Evolutionary conservation across 2,797 vertebrate genomes (phyloP).

Genomic region (Cygnus olor): DNA sequence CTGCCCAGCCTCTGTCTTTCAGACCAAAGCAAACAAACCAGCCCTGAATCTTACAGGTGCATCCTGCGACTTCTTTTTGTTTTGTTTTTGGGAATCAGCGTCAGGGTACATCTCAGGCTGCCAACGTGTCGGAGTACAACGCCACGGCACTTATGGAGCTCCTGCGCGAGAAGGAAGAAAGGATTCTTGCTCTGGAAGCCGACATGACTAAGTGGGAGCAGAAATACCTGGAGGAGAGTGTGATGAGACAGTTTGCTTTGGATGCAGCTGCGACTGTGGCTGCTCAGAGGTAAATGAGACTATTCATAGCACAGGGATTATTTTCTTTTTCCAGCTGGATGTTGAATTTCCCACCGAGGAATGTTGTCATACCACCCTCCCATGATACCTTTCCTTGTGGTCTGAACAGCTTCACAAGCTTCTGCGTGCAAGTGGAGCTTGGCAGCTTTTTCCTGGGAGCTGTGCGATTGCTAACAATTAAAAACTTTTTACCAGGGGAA

Average conservation of each 20-base stretch:
- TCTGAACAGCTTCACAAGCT: not conserved
- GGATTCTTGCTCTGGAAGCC: constrained; percentile 95
- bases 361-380: constrained; percentile 15
- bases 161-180: constrained; percentile 94
- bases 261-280: constrained; percentile 95
- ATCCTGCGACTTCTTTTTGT: not conserved
- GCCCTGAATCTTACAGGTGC: not conserved
- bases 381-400: not conserved
- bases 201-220: constrained; percentile 99
- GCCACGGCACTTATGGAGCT: constrained; percentile 92
- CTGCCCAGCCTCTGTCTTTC: not conserved
- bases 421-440: not conserved
- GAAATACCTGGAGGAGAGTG: constrained; percentile 97
- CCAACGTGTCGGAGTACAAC: constrained; percentile 86
- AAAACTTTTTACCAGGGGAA: not conserved
- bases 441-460: constrained; percentile 38
- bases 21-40: not conserved
- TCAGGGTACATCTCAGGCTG: constrained; percentile 86
- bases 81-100: constrained; percentile 78
- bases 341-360: constrained; percentile 2
- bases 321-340: constrained; percentile 45
- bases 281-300: constrained; percentile 88
- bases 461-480: constrained; percentile 13
- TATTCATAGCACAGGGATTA: constrained; percentile 1
- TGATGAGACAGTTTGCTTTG: constrained; percentile 98